Conservation (phyloP, 2,888 invertebrate species). For the Congeria kusceri region DNA sequence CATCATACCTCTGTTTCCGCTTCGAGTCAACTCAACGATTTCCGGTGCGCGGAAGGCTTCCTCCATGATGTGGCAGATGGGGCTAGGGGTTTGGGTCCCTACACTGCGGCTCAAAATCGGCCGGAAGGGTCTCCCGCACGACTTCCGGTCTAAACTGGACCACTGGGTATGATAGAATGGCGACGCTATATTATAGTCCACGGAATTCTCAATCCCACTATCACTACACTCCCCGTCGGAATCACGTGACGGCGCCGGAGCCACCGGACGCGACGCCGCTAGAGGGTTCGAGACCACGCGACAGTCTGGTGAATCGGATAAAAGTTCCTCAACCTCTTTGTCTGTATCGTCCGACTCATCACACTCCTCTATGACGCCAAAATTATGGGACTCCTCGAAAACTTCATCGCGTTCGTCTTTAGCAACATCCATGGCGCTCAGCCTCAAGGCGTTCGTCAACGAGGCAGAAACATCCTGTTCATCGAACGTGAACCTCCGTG, state of each 20-base stretch:
- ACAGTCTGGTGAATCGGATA: conserved; percentile 38
- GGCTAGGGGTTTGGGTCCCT: conserved; percentile 78
- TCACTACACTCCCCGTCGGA: background rate
- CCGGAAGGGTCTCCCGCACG: conserved; percentile 48
- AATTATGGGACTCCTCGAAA: conserved; percentile 29
- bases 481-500: conserved; percentile 72
- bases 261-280: conserved; percentile 38
- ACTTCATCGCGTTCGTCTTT: conserved; percentile 7
- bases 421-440: conserved; percentile 44
- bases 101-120: conserved; percentile 68
- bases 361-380: conserved; percentile 31
- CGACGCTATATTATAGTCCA: conserved; percentile 14
- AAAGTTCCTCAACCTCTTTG: conserved; percentile 64
- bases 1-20: conserved; percentile 17
- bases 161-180: conserved; percentile 37
- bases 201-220: background rate
- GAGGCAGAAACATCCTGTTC: conserved; percentile 22
- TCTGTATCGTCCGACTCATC: conserved; percentile 60
- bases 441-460: conserved; percentile 8
- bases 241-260: conserved; percentile 49
- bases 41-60: conserved; percentile 45
- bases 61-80: conserved; percentile 66
- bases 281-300: conserved; percentile 36
- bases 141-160: conserved; percentile 25
- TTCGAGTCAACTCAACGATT: background rate